Evolutionary conservation across 2,113 vertebrate genomes (phyloP).

Genomic region (Lycaon pictus): DNA sequence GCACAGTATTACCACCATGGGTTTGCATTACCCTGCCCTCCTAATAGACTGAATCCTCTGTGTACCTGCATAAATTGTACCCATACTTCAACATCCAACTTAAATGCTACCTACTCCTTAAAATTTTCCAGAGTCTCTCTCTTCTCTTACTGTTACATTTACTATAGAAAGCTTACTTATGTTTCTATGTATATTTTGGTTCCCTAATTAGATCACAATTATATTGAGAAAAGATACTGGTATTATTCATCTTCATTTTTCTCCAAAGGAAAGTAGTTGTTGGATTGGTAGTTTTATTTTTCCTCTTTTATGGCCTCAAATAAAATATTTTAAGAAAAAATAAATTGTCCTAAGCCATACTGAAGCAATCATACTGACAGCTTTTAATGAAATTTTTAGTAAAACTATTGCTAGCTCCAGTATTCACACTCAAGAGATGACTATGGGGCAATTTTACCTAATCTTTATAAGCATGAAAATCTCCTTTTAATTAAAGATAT

Average conservation of each 20-base stretch:
- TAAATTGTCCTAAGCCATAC: background rate
- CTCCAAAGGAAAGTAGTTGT: background rate
- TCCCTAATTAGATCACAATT: constrained; percentile 11
- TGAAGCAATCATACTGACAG: constrained; percentile 1
- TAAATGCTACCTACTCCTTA: background rate
- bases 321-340: constrained; percentile 37
- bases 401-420: background rate
- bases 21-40: background rate
- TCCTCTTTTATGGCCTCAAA: constrained; percentile 13
- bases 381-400: constrained; percentile 43
- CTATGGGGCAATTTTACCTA: background rate
- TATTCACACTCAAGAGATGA: constrained; percentile 40
- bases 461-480: constrained; percentile 65
- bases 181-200: background rate
- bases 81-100: background rate
- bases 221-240: background rate
- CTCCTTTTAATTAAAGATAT: constrained; percentile 66
- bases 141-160: background rate
- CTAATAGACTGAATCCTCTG: background rate
- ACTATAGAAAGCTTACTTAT: background rate
- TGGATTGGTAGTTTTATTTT: background rate
- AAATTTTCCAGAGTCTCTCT: background rate
- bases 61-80: background rate
- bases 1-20: too few species aligned
- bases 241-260: background rate